These are phyloP conservation scores for Gephyroberyx darwinii DNA, from an alignment of 2,797 vertebrate genomes.

Conservation along the genomic window DNA sequence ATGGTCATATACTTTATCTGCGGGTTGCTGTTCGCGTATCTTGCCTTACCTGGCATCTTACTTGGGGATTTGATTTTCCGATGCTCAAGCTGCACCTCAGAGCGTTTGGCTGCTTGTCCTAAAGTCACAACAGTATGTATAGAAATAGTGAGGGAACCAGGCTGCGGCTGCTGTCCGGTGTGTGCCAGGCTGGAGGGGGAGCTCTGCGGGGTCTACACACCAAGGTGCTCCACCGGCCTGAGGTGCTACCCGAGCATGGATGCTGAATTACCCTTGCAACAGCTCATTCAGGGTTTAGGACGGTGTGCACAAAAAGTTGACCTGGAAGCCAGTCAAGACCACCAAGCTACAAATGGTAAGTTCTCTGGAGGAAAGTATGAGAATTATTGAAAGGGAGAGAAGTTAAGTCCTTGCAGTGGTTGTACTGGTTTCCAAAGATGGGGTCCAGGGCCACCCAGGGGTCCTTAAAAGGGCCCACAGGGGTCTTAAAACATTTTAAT, in stretches of 20 bases:
- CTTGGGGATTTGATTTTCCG: conserved; percentile 85
- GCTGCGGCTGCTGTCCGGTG: conserved; percentile 93
- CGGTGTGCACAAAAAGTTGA: conserved; percentile 84
- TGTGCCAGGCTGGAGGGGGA: conserved; percentile 89
- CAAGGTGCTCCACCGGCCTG: conserved; percentile 86
- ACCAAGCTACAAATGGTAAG: conserved; percentile 81
- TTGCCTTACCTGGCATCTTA: conserved; percentile 70
- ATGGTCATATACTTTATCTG: conserved; percentile 58
- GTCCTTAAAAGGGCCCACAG: too few relatives aligned
- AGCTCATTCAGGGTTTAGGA: conserved; percentile 88
- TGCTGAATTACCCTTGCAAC: conserved; percentile 86
- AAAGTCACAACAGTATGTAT: conserved; percentile 75
- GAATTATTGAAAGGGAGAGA: background rate
- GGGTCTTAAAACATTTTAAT: too few relatives aligned
- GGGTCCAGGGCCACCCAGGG: too few relatives aligned
- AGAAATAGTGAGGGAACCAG: conserved; percentile 91
- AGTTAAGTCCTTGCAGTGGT: background rate
- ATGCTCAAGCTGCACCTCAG: conserved; percentile 83
- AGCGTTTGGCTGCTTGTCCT: conserved; percentile 80
- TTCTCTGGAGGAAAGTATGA: background rate
- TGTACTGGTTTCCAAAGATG: too few relatives aligned
- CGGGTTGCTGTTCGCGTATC: conserved; percentile 64
- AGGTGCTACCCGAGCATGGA: conserved; percentile 87
- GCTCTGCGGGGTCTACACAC: conserved; percentile 91
- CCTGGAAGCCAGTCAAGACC: conserved; percentile 72